These are phyloP conservation scores for Corythornis leucogaster DNA, from an alignment of 2,797 vertebrate species.

Conservation along the genomic window DNA sequence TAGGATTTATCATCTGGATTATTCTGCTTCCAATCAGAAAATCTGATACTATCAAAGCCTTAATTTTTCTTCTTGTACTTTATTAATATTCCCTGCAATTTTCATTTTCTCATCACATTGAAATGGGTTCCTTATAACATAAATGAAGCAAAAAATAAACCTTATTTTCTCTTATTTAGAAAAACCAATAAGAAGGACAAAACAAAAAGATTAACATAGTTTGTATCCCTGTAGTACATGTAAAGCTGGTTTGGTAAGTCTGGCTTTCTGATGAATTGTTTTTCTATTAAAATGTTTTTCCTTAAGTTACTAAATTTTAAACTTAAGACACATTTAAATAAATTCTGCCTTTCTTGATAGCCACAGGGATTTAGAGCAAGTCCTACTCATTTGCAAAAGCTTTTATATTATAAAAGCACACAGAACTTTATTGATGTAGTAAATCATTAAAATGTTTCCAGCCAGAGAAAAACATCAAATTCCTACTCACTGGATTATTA, in stretches of 20 bases:
- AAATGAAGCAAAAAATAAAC: conserved; percentile 10
- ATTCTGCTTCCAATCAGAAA: conserved; percentile 56
- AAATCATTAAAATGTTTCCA: conserved; percentile 40
- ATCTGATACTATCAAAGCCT: conserved; percentile 42
- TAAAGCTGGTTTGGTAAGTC: neutral
- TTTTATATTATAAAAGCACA: neutral
- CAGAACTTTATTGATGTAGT: neutral
- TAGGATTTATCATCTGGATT: conserved; percentile 43
- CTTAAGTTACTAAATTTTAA: neutral
- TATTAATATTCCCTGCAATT: conserved; percentile 50
- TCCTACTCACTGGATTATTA: neutral
- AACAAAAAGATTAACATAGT: neutral
- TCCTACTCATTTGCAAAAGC: neutral
- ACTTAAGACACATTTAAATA: neutral
- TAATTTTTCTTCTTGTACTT: conserved; percentile 38
- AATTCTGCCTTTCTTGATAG: conserved; percentile 5
- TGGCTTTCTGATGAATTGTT: neutral
- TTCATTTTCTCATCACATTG: conserved; percentile 20
- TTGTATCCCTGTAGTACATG: neutral
- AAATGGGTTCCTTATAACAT: neutral
- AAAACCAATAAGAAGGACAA: neutral
- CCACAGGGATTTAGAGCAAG: neutral
- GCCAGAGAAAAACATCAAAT: conserved; percentile 30
- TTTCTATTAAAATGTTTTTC: neutral
- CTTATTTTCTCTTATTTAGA: neutral